phyloP scores from a whole-genome alignment of 2,113 vertebrate species.

The Dromiciops gliroides region DNA sequence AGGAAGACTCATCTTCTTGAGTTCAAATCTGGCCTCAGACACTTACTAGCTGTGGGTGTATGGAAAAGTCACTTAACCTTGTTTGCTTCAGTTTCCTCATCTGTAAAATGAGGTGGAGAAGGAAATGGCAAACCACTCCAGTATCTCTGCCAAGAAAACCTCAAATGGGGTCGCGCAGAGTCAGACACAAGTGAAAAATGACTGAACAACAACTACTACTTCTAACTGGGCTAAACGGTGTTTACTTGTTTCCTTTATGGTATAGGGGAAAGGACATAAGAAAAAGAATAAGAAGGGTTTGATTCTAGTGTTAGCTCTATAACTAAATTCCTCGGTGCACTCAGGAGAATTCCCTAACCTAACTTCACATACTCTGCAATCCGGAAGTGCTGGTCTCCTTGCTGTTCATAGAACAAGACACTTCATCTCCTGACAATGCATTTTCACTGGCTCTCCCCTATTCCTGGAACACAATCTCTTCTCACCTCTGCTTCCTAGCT shows the following conservation, averaged over 20 bases:
- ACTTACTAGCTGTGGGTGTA: neutral
- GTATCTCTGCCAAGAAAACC: neutral
- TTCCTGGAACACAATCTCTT: neutral
- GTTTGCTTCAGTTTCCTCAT: neutral
- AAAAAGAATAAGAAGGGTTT: neutral
- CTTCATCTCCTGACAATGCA: neutral
- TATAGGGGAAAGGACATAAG: neutral
- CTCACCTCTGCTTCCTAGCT: neutral
- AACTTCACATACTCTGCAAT: neutral
- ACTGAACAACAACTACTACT: neutral
- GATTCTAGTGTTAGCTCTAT: neutral
- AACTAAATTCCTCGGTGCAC: neutral
- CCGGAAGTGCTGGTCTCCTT: neutral
- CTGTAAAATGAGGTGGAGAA: neutral
- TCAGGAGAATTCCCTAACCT: neutral
- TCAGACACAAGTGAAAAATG: neutral
- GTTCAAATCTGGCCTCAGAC: neutral
- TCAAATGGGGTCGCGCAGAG: neutral
- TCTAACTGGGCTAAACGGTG: neutral
- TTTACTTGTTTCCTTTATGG: neutral
- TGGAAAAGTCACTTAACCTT: neutral
- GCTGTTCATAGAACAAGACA: neutral
- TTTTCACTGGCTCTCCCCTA: neutral
- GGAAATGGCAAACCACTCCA: neutral
- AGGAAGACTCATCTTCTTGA: neutral